Conservation (phyloP, 2,888 invertebrate genomes). For the Priapulus caudatus region DNA sequence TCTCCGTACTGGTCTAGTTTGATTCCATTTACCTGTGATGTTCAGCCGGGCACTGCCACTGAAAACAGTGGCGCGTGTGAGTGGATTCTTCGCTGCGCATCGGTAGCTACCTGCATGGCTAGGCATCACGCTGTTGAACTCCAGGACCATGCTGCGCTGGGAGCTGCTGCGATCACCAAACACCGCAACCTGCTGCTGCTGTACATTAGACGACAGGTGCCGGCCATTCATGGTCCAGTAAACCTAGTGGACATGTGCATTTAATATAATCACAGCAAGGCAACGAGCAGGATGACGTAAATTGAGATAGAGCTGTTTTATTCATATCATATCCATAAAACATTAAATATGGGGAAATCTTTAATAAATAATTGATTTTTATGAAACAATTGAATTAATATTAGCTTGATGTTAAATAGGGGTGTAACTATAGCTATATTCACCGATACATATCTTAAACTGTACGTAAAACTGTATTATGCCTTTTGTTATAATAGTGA, state of each 20-base stretch:
- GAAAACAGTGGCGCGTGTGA: background rate
- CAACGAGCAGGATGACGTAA: background rate
- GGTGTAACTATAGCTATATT: too few relatives aligned
- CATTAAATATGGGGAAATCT: too few relatives aligned
- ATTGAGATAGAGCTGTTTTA: background rate
- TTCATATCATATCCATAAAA: too few relatives aligned
- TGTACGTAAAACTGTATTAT: too few relatives aligned
- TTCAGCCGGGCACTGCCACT: background rate
- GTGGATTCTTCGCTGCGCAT: background rate
- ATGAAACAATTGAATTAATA: too few relatives aligned
- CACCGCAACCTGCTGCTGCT: background rate
- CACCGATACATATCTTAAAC: too few relatives aligned
- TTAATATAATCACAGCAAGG: background rate
- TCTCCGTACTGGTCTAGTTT: too few relatives aligned
- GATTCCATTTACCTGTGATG: background rate
- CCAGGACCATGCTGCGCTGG: background rate
- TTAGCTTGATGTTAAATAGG: too few relatives aligned
- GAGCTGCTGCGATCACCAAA: background rate
- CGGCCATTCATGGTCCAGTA: background rate
- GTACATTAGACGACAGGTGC: background rate
- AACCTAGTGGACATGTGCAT: background rate
- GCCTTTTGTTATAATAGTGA: too few relatives aligned
- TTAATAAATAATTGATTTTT: too few relatives aligned
- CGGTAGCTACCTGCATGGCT: background rate
- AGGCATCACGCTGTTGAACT: background rate